Percentiles rank a stretch among this genome's conserved stretches.
Conservation (phyloP, 2,888 invertebrate species). For the Villa cingulata region DNA sequence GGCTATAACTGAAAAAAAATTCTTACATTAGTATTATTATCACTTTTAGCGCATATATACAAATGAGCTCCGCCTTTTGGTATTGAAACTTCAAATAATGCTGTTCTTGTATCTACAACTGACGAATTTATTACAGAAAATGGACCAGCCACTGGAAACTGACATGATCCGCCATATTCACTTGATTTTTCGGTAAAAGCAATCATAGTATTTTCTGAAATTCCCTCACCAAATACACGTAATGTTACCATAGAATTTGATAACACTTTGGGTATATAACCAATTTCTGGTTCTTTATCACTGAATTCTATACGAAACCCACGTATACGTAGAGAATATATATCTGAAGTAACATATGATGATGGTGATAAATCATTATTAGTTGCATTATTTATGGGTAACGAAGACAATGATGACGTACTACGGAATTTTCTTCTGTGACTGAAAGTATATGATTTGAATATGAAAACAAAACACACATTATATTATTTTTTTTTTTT, state of each 20-base stretch:
- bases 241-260: constrained; percentile 46
- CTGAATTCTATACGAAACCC: constrained; percentile 24
- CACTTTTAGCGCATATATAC: constrained; percentile 43
- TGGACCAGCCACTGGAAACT: constrained; percentile 21
- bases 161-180: constrained; percentile 45
- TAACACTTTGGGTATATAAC: constrained; percentile 48
- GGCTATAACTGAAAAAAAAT: not conserved
- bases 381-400: not conserved
- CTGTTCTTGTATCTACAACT: constrained; percentile 35
- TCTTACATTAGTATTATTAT: constrained; percentile 22
- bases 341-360: not conserved
- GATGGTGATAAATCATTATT: not conserved
- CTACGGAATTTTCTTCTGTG: not conserved
- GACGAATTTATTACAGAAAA: constrained; percentile 39
- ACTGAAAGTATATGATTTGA: not conserved
- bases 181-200: constrained; percentile 52
- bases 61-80: constrained; percentile 35
- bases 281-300: constrained; percentile 17
- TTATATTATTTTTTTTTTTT: too few relatives aligned
- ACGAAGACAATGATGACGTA: not conserved
- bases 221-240: constrained; percentile 59
- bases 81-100: constrained; percentile 40
- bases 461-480: too few relatives aligned
- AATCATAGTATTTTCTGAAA: constrained; percentile 51
- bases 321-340: constrained; percentile 12